A percentile compares a stretch with the other conserved stretches of the same genome.
These are phyloP conservation scores for Sebastes reedi DNA, from an alignment of 2,797 vertebrate species.

Conservation along the genomic window DNA sequence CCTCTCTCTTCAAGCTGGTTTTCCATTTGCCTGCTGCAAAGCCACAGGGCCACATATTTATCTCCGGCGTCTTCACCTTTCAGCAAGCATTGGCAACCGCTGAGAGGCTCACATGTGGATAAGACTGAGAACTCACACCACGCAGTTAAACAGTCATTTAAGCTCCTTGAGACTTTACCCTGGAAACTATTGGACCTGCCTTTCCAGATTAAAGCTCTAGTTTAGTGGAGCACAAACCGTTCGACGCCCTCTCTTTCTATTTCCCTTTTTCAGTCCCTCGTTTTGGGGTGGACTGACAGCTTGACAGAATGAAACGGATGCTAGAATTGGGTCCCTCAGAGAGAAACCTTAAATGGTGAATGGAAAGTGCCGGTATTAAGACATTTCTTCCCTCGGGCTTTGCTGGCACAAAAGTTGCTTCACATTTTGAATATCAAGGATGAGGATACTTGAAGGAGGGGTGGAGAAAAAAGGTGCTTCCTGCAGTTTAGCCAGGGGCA, in stretches of 20 bases:
- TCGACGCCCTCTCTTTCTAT: constrained; percentile 23
- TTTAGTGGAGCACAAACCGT: constrained; percentile 41
- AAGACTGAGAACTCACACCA: constrained; percentile 34
- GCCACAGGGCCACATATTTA: constrained; percentile 51
- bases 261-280: neutral
- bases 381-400: constrained; percentile 48
- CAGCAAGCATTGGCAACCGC: constrained; percentile 31
- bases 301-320: constrained; percentile 64
- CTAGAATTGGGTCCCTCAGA: constrained; percentile 42
- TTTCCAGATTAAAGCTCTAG: constrained; percentile 39
- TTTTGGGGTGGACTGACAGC: constrained; percentile 51
- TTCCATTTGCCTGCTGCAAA: constrained; percentile 62
- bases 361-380: constrained; percentile 47
- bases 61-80: constrained; percentile 49
- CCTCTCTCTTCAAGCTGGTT: constrained; percentile 64
- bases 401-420: constrained; percentile 49
- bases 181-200: constrained; percentile 22
- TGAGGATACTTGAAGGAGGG: constrained; percentile 40
- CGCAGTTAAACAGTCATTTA: constrained; percentile 47
- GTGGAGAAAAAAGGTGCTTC: constrained; percentile 37
- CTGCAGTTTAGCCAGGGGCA: constrained; percentile 48
- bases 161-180: constrained; percentile 26
- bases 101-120: constrained; percentile 19
- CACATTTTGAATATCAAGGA: constrained; percentile 57
- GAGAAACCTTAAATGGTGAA: constrained; percentile 40